These are phyloP conservation scores for Drosophila takahashii DNA, from an alignment of 1,140 invertebrate species.

Conservation along the genomic window DNA sequence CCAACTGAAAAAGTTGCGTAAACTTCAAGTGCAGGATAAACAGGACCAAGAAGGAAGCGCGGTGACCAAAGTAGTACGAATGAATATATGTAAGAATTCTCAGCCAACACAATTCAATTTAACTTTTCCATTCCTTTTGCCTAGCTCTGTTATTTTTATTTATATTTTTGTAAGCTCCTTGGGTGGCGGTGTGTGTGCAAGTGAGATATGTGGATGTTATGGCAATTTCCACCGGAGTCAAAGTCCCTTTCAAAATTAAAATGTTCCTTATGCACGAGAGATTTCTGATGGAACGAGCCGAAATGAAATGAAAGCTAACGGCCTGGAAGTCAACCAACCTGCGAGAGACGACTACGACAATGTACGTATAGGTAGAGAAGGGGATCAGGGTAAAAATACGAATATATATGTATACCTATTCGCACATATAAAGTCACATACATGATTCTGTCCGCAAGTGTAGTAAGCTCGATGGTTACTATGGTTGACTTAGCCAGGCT, in stretches of 20 bases:
- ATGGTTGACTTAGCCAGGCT: slow-evolving; percentile 4
- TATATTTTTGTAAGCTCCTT: slow-evolving; percentile 14
- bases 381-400: background rate
- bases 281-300: slow-evolving; percentile 73
- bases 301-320: slow-evolving; percentile 76
- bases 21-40: slow-evolving; percentile 64
- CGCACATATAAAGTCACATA: background rate
- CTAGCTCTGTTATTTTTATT: slow-evolving; percentile 70
- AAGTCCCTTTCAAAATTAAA: slow-evolving; percentile 72
- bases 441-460: slow-evolving; percentile 10
- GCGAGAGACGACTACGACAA: slow-evolving; percentile 42
- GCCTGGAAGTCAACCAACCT: slow-evolving; percentile 72
- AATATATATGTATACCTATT: background rate
- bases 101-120: slow-evolving; percentile 79
- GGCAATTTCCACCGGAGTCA: slow-evolving; percentile 69
- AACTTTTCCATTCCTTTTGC: slow-evolving; percentile 76
- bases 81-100: slow-evolving; percentile 67
- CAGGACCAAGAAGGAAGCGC: slow-evolving; percentile 24
- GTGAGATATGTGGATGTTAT: slow-evolving; percentile 69
- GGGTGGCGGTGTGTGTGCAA: slow-evolving; percentile 29
- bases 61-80: slow-evolving; percentile 26
- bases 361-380: background rate
- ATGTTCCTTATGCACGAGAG: slow-evolving; percentile 80
- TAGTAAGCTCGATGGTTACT: slow-evolving; percentile 20
- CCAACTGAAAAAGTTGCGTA: slow-evolving; percentile 65